These are phyloP conservation scores for Gonatopus flavifemur DNA, from an alignment of 1,140 invertebrate species.

Conservation along the genomic window DNA sequence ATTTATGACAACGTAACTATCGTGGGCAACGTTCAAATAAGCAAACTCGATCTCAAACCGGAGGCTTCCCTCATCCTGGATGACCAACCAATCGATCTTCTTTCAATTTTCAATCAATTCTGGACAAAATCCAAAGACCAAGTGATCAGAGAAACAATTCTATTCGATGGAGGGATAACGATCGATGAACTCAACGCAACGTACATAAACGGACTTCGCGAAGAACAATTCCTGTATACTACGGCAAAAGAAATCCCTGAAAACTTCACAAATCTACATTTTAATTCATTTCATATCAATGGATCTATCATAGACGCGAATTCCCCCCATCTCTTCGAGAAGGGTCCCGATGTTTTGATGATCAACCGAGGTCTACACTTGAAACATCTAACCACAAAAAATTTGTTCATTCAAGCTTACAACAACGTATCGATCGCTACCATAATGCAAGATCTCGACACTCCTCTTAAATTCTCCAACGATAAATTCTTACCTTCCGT, in stretches of 20 bases:
- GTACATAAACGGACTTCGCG: conserved; percentile 29
- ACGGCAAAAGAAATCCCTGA: conserved; percentile 14
- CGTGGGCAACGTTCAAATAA: conserved; percentile 16
- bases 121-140: conserved; percentile 42
- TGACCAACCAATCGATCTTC: background rate
- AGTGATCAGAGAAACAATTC: conserved; percentile 14
- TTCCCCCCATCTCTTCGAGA: conserved; percentile 13
- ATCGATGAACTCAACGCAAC: conserved; percentile 27
- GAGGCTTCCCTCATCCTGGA: conserved; percentile 4
- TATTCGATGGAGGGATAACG: conserved; percentile 20
- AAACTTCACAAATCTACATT: conserved; percentile 22
- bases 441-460: conserved; percentile 17
- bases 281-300: conserved; percentile 24
- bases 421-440: conserved; percentile 24
- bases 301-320: conserved; percentile 1
- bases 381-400: conserved; percentile 12
- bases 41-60: conserved; percentile 10
- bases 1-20: conserved; percentile 29
- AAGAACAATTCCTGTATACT: conserved; percentile 36
- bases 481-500: conserved; percentile 3
- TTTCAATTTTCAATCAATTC: conserved; percentile 7
- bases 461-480: background rate
- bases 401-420: conserved; percentile 23
- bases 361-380: conserved; percentile 22
- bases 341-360: conserved; percentile 5